A percentile compares a stretch with the other conserved stretches of the same genome.
Conservation (phyloP, 2,888 invertebrate genomes). For the Mystacides longicornis region DNA sequence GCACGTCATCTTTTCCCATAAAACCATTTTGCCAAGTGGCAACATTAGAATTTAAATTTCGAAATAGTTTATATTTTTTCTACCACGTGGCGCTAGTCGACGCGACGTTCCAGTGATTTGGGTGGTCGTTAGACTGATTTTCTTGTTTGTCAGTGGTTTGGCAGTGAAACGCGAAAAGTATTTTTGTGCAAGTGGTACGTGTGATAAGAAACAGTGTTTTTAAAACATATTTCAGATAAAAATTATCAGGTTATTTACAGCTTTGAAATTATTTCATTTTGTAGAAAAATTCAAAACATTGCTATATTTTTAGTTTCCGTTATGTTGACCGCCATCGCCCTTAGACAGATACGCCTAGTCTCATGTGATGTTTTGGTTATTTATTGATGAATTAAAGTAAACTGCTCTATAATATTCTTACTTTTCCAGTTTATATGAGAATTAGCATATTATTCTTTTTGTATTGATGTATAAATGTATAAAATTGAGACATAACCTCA, state of each 20-base stretch:
- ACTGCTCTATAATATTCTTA: neutral
- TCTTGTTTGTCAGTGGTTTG: conserved; percentile 39
- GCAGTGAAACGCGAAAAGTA: conserved; percentile 35
- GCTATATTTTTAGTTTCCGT: conserved; percentile 30
- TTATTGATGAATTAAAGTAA: neutral
- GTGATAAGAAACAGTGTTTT: too few relatives aligned
- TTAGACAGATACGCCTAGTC: conserved; percentile 23
- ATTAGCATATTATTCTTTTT: too few relatives aligned
- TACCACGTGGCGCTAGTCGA: conserved; percentile 41
- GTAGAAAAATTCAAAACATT: conserved; percentile 3
- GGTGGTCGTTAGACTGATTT: conserved; percentile 26
- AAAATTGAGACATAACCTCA: too few relatives aligned
- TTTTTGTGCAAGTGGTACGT: conserved; percentile 44
- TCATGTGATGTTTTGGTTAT: neutral
- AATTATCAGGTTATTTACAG: too few relatives aligned
- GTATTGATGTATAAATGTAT: too few relatives aligned
- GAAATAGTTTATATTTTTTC: conserved; percentile 23
- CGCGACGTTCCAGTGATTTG: conserved; percentile 15
- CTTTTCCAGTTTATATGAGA: too few relatives aligned
- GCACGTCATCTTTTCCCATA: neutral
- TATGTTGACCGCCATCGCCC: conserved; percentile 49
- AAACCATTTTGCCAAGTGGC: neutral
- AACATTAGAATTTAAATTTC: neutral
- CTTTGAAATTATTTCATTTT: too few relatives aligned
- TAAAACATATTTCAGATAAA: too few relatives aligned